Percentiles rank a stretch among this genome's conserved stretches.
Conservation (phyloP, 1,140 invertebrate genomes). For the Drosophila pectinifera region DNA sequence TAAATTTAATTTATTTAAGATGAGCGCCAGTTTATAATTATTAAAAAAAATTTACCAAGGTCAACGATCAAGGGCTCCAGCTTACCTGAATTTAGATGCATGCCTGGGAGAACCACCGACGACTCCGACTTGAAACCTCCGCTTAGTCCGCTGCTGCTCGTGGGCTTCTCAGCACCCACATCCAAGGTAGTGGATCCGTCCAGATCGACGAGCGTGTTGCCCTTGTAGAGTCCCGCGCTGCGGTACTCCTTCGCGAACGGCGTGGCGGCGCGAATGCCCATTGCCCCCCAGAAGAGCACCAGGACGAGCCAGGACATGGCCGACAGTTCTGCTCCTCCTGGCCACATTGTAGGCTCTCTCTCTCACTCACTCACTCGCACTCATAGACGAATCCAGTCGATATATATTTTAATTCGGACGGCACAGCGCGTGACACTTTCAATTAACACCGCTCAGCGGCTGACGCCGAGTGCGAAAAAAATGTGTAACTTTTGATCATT, state of each 20-base stretch:
- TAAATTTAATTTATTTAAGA: no score
- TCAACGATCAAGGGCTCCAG: background rate
- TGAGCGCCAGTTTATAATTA: no score
- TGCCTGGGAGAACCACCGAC: slow-evolving; percentile 66
- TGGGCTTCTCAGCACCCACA: slow-evolving; percentile 57
- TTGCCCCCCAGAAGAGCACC: slow-evolving; percentile 36
- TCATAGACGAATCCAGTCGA: slow-evolving; percentile 35
- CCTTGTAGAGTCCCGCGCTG: slow-evolving; percentile 62
- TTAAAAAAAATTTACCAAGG: no score
- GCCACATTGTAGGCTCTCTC: slow-evolving; percentile 39
- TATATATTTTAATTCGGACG: slow-evolving; percentile 43
- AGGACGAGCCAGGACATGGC: slow-evolving; percentile 37
- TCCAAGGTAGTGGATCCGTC: slow-evolving; percentile 67
- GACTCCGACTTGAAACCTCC: slow-evolving; percentile 65
- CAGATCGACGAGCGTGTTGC: slow-evolving; percentile 65
- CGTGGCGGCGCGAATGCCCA: slow-evolving; percentile 49
- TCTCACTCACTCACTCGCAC: slow-evolving; percentile 33
- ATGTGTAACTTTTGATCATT: slow-evolving; percentile 58
- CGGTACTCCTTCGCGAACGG: slow-evolving; percentile 77
- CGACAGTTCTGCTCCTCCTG: slow-evolving; percentile 51
- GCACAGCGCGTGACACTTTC: slow-evolving; percentile 63
- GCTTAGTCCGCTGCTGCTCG: slow-evolving; percentile 21
- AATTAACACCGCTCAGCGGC: slow-evolving; percentile 56
- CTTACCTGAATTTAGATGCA: slow-evolving; percentile 64
- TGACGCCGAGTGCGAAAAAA: slow-evolving; percentile 47